Conservation (phyloP, 2,797 vertebrate genomes). For the Streptopelia turtur region DNA sequence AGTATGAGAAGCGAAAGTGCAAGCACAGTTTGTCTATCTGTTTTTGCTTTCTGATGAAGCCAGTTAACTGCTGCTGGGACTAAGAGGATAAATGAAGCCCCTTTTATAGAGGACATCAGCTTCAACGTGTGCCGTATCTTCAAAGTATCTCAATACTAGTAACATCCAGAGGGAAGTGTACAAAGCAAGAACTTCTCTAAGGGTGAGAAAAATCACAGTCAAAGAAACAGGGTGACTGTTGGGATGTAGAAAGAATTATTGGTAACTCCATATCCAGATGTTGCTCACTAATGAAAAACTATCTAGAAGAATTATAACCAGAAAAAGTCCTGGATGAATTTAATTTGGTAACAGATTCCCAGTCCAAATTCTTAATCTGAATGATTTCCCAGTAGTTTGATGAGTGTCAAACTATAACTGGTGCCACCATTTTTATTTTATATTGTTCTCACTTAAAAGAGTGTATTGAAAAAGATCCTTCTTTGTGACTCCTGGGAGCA, state of each 20-base stretch:
- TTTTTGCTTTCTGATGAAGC: background rate
- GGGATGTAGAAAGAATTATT: background rate
- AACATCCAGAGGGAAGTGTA: background rate
- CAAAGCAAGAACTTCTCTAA: background rate
- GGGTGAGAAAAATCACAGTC: accelerated
- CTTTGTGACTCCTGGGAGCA: background rate
- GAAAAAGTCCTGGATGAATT: background rate
- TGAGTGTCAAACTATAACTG: background rate
- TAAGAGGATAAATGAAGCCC: background rate
- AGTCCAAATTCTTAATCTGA: background rate
- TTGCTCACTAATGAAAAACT: background rate
- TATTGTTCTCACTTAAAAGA: background rate
- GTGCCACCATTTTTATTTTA: background rate
- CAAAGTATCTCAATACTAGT: background rate
- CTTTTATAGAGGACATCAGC: background rate
- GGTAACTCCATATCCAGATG: background rate
- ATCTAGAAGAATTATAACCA: background rate
- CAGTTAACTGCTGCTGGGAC: background rate
- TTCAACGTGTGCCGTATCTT: accelerated
- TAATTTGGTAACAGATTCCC: background rate
- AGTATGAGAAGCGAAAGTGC: background rate
- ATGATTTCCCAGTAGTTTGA: background rate
- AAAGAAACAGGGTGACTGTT: background rate
- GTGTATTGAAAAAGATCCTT: background rate
- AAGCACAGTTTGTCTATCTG: background rate